phyloP scores from a whole-genome alignment of 2,113 vertebrate genomes.

The Dipodomys merriami region DNA sequence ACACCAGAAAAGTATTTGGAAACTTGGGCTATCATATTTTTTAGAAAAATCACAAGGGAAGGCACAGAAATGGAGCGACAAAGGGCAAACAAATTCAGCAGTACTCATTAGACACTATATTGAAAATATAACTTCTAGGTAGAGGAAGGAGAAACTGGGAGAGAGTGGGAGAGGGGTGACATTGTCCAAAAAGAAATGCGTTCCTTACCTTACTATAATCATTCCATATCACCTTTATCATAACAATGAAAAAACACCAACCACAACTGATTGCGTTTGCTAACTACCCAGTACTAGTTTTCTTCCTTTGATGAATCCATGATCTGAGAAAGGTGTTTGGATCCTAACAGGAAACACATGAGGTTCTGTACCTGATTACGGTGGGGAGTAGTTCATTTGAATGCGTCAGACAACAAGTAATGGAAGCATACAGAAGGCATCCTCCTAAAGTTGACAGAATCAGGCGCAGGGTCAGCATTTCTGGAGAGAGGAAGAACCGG shows the following conservation, averaged over 20 bases:
- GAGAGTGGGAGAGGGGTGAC: too few relatives aligned
- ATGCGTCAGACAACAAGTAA: neutral
- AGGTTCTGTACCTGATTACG: slow-evolving; percentile 30
- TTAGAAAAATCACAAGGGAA: too few relatives aligned
- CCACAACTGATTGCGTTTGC: neutral
- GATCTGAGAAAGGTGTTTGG: neutral
- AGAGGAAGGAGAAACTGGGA: too few relatives aligned
- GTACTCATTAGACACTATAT: too few relatives aligned
- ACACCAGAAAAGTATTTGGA: neutral
- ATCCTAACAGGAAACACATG: too few relatives aligned
- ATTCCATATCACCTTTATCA: too few relatives aligned
- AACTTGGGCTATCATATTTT: neutral
- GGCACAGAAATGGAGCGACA: too few relatives aligned
- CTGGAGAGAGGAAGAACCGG: neutral
- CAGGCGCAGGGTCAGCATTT: neutral
- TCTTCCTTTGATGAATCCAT: neutral
- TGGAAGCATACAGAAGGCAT: neutral
- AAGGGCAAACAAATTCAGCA: too few relatives aligned
- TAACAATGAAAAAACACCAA: neutral
- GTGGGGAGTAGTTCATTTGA: slow-evolving; percentile 60
- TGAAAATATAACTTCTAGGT: too few relatives aligned
- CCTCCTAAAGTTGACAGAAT: slow-evolving; percentile 1
- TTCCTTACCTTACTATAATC: too few relatives aligned
- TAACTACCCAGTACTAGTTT: neutral
- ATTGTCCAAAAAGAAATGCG: too few relatives aligned